Percentiles rank a stretch among this genome's conserved stretches.
phyloP scores from a whole-genome alignment of 2,113 vertebrate genomes.

The Mungos mungo region DNA sequence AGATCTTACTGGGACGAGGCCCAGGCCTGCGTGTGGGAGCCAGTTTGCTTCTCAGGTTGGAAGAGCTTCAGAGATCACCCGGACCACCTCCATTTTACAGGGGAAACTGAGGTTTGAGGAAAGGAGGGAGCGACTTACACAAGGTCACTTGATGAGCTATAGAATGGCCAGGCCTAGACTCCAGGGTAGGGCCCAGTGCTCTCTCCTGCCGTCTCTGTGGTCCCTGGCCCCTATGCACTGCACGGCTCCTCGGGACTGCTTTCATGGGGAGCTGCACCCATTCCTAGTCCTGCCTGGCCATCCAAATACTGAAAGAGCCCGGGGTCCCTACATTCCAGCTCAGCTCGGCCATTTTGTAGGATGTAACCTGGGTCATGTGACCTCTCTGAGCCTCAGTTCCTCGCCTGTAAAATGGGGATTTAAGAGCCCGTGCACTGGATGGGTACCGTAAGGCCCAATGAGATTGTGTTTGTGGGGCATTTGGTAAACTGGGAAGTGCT shows the following conservation, averaged over 20 bases:
- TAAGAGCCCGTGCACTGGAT: background rate
- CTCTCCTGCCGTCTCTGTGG: background rate
- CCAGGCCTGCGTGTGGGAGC: background rate
- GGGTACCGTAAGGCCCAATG: background rate
- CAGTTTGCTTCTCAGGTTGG: background rate
- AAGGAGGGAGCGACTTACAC: background rate
- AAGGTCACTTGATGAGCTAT: background rate
- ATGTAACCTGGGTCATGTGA: background rate
- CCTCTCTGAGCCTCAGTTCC: conserved; percentile 2
- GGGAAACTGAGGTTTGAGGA: background rate
- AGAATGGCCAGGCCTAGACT: background rate
- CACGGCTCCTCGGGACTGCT: background rate
- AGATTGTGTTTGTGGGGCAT: background rate
- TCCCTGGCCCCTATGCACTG: background rate
- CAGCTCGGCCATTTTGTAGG: background rate
- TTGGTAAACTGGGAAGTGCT: background rate
- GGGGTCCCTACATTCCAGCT: background rate
- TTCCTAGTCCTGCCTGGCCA: background rate
- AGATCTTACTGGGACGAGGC: background rate
- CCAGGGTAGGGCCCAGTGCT: background rate
- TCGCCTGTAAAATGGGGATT: background rate
- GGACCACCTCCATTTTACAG: background rate
- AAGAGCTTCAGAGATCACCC: background rate
- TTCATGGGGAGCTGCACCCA: background rate
- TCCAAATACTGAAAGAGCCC: background rate